These are phyloP conservation scores for Alloplasta piceator DNA, from an alignment of 2,888 invertebrate species.

Conservation along the genomic window DNA sequence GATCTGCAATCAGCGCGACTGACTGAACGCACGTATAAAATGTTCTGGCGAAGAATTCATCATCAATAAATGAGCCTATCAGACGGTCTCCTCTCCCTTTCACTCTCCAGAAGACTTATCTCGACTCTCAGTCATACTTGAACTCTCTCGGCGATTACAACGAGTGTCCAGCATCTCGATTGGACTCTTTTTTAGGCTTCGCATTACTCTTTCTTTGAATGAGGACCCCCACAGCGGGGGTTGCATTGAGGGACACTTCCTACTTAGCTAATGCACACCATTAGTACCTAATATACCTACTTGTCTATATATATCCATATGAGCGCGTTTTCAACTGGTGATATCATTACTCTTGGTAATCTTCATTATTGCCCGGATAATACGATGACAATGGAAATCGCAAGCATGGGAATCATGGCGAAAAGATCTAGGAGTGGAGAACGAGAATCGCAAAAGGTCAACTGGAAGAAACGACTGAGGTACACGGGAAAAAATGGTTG, in stretches of 20 bases:
- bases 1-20: not conserved
- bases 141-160: slow-evolving; percentile 45
- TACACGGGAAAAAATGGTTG: no score
- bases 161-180: slow-evolving; percentile 65
- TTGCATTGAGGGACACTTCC: slow-evolving; percentile 65
- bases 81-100: not conserved
- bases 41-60: not conserved
- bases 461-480: no score
- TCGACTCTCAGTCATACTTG: slow-evolving; percentile 20
- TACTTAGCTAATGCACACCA: slow-evolving; percentile 55
- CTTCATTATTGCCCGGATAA: no score
- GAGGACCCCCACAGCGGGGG: slow-evolving; percentile 58
- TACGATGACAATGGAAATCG: no score
- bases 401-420: no score
- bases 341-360: no score
- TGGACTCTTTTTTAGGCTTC: slow-evolving; percentile 56
- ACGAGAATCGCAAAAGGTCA: not conserved
- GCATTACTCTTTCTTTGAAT: slow-evolving; percentile 45
- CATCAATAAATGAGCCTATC: not conserved
- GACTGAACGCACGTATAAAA: not conserved
- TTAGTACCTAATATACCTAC: not conserved
- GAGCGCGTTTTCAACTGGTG: no score
- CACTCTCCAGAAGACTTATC: not conserved
- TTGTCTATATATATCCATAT: no score
- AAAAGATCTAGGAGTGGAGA: not conserved